Base-by-base conservation (phyloP, 2,888 invertebrate species). In the Cecidostiba fungosa region DNA sequence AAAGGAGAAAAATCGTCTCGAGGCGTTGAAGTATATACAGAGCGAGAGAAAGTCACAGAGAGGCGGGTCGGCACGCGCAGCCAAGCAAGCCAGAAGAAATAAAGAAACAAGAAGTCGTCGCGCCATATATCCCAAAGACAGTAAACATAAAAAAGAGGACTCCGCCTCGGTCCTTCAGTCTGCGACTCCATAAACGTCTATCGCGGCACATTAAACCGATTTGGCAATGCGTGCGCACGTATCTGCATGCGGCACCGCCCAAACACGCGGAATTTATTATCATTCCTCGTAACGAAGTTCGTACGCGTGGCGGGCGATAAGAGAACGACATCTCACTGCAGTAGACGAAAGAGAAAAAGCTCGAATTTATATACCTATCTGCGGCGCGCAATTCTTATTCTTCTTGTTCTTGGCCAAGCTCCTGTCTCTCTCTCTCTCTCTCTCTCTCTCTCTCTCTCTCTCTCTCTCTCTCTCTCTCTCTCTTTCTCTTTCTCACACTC, bases 161-260 rank as follows among this genome's bases (percentile, higher is more conserved):
- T 69, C n/a, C 2, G 3, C 47, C 47, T 14, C 14, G 19, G 32
- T 32, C 69, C 69, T 54, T n/a, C 36, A 70, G 70, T 36, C 70
- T 50, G 5, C 50, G 50, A 77, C 50, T 66, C 26, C 29, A 47
- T 47, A 78, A 78, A 62, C 26, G 59, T 77, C 80, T n/a, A n/a
- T 84, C 72, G 80, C 84, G 39, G 73, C 81, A 66, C 84, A 77
- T 81, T 84, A 84, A 86, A 78, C 81, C 81, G 86, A 81, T 84
- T 84, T 81, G 77, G 84, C 72, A 54, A 39, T 74, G 26, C 36
- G 23, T 50, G 36, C 39, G 54, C 69, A 26, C 72, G 23, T 39
- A 72, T 72, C 43, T 72, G 43, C 43, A n/a, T 19, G 23, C 39
- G 70, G 39, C 72, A 23, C 72, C 39, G 23, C 72, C 39, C 72